phyloP scores from a whole-genome alignment of 1,140 invertebrate species.

The Hycleus phaleratus region DNA sequence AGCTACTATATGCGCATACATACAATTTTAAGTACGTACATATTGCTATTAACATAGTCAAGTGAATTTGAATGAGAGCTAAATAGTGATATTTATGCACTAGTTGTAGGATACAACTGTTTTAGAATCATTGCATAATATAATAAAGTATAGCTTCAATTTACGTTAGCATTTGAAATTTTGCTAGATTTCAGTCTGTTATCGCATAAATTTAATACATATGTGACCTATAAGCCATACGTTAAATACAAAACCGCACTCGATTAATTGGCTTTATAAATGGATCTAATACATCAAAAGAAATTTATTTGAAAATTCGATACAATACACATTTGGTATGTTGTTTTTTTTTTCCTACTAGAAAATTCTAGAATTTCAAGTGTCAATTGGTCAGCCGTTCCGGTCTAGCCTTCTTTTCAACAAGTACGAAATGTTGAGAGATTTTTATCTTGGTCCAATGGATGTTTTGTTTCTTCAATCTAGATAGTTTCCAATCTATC shows the following conservation, averaged over 20 bases:
- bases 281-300: too few relatives aligned
- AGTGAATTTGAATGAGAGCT: constrained; percentile 21
- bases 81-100: constrained; percentile 21
- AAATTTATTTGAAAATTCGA: too few relatives aligned
- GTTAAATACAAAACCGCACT: background rate
- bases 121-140: background rate
- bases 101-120: constrained; percentile 5
- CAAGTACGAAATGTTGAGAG: too few relatives aligned
- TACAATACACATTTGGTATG: background rate
- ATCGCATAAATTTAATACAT: constrained; percentile 1
- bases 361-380: too few relatives aligned
- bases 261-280: too few relatives aligned
- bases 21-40: constrained; percentile 11
- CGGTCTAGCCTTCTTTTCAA: too few relatives aligned
- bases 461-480: too few relatives aligned
- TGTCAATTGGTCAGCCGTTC: too few relatives aligned
- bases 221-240: background rate
- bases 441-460: too few relatives aligned
- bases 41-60: constrained; percentile 19
- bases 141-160: constrained; percentile 20
- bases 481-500: too few relatives aligned
- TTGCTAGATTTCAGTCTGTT: constrained; percentile 2
- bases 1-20: constrained; percentile 2
- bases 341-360: too few relatives aligned
- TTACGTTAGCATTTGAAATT: constrained; percentile 26